phyloP scores from a whole-genome alignment of 2,797 vertebrate species.

The Gastrophryne carolinensis region DNA sequence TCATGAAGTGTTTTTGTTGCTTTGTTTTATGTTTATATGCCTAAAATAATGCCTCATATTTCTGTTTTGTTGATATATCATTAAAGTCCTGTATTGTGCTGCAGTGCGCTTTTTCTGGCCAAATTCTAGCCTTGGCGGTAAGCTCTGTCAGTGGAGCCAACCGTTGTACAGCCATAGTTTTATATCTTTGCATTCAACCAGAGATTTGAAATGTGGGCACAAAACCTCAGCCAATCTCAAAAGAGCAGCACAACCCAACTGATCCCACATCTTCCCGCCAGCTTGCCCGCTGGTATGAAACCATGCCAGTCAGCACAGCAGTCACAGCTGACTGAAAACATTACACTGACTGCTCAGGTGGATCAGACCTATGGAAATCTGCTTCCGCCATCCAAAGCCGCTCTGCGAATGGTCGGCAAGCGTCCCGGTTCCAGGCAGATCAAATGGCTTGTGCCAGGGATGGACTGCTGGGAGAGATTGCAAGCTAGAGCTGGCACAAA shows the following conservation, averaged over 20 bases:
- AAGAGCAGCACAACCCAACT: background rate
- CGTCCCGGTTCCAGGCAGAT: conserved; percentile 7
- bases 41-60: no score
- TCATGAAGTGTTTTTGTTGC: no score
- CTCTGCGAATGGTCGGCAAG: background rate
- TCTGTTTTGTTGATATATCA: no score
- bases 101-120: no score
- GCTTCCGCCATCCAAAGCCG: background rate
- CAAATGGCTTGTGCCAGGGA: conserved; percentile 8
- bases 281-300: background rate
- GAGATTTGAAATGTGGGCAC: background rate
- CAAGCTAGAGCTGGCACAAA: background rate
- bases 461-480: conserved; percentile 36
- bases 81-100: no score
- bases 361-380: background rate
- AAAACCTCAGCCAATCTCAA: background rate
- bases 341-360: background rate
- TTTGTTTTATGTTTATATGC: no score
- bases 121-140: no score
- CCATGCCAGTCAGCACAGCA: background rate
- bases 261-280: background rate
- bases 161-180: background rate
- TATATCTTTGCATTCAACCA: background rate
- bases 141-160: no score
- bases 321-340: background rate